Conservation (phyloP, 1,140 invertebrate genomes). For the Dryas iulia region DNA sequence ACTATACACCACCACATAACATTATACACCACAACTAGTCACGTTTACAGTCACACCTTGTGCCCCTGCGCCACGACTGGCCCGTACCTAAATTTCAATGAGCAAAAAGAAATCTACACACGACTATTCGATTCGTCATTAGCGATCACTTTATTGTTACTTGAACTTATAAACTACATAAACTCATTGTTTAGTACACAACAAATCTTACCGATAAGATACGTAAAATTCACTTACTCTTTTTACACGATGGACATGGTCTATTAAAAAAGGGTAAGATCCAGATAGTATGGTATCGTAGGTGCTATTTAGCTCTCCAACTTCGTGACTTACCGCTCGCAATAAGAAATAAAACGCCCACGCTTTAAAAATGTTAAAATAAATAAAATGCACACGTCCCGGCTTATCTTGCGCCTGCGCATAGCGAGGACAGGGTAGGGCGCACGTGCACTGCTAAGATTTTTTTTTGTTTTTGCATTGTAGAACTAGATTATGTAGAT, state of each 20-base stretch:
- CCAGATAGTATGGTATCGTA: constrained; percentile 51
- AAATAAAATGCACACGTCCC: constrained; percentile 77
- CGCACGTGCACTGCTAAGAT: constrained; percentile 40
- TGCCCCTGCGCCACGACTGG: no score
- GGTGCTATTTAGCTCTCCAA: constrained; percentile 75
- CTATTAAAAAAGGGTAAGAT: constrained; percentile 56
- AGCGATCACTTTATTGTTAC: not conserved
- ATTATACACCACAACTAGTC: no score
- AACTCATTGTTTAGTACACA: constrained; percentile 23
- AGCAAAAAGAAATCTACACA: not conserved
- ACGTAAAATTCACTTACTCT: constrained; percentile 32
- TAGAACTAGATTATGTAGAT: constrained; percentile 35
- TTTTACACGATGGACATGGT: constrained; percentile 38
- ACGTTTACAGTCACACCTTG: no score
- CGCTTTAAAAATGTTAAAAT: constrained; percentile 78
- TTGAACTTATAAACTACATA: constrained; percentile 15
- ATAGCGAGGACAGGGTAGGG: constrained; percentile 60
- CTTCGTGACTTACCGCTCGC: constrained; percentile 76
- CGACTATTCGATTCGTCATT: not conserved
- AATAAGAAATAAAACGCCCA: constrained; percentile 65
- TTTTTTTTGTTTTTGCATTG: constrained; percentile 27
- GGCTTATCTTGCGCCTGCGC: constrained; percentile 69
- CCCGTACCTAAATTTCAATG: not conserved
- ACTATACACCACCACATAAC: no score
- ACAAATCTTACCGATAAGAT: constrained; percentile 31